Conservation (phyloP, 2,888 invertebrate genomes). For the Blera fallax region DNA sequence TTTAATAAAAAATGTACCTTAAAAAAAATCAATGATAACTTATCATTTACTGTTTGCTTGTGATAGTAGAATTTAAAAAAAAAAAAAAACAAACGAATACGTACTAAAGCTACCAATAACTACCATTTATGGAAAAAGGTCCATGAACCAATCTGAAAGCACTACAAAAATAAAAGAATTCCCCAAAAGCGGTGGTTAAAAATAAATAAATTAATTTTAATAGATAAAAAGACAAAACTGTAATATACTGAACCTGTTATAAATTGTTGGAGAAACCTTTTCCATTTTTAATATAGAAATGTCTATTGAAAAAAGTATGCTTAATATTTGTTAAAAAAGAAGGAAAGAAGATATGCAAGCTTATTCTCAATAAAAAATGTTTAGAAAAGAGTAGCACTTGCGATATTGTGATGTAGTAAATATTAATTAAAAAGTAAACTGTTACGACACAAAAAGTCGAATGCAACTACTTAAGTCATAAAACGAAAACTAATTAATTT, state of each 20-base stretch:
- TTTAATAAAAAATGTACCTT: no score
- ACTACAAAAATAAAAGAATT: no score
- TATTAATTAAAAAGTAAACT: not conserved
- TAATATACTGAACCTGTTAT: conserved; percentile 26
- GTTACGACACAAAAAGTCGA: not conserved
- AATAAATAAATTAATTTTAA: conserved; percentile 7
- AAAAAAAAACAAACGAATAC: no score
- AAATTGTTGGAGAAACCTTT: conserved; percentile 26
- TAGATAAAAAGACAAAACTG: conserved; percentile 23
- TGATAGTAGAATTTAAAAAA: no score
- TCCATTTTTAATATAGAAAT: conserved; percentile 13
- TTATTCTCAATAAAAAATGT: not conserved
- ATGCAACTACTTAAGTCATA: conserved; percentile 11
- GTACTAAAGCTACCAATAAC: no score
- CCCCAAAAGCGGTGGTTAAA: no score
- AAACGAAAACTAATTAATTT: not conserved
- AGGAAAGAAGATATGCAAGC: not conserved
- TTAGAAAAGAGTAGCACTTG: not conserved
- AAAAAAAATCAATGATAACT: no score
- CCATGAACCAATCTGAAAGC: no score
- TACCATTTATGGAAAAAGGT: no score
- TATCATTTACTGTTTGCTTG: no score
- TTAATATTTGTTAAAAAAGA: conserved; percentile 16
- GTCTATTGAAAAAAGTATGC: conserved; percentile 9
- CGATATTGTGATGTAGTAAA: conserved; percentile 47